Evolutionary conservation across 2,113 vertebrate genomes (phyloP).

Genomic region (Vireo altiloquus): DNA sequence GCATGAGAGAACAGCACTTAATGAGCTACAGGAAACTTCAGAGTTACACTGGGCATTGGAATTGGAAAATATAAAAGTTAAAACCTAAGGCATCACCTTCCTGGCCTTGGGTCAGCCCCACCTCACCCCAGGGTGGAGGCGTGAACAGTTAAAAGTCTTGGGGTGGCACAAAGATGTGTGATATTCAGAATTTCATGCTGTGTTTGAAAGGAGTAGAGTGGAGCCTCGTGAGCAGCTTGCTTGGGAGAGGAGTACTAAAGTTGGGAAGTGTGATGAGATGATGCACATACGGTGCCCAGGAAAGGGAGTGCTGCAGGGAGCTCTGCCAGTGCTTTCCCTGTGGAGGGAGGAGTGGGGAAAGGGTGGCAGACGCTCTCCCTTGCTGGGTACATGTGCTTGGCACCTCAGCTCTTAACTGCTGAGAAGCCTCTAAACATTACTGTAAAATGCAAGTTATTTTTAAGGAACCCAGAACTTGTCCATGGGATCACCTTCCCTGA

Average conservation of each 20-base stretch:
- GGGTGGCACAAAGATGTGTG: background rate
- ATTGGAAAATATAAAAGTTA: no score
- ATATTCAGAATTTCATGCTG: background rate
- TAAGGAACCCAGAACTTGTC: background rate
- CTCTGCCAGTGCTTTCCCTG: background rate
- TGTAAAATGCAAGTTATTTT: background rate
- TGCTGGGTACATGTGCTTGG: background rate
- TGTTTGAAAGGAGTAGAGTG: background rate
- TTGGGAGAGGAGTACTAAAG: background rate
- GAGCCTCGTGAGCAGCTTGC: background rate
- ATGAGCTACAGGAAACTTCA: no score
- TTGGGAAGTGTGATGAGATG: background rate
- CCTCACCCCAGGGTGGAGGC: background rate
- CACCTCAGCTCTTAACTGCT: background rate
- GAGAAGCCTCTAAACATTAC: background rate
- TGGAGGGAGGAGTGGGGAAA: background rate
- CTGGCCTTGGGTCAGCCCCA: background rate
- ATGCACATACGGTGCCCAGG: background rate
- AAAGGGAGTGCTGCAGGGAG: background rate
- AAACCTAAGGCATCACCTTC: background rate
- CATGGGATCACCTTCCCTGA: background rate
- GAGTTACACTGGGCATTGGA: no score
- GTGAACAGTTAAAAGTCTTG: background rate
- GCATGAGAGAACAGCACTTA: no score
- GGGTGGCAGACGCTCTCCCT: background rate